Base-by-base conservation (phyloP, 1,140 invertebrate genomes). In the Xylocopa sonorina region DNA sequence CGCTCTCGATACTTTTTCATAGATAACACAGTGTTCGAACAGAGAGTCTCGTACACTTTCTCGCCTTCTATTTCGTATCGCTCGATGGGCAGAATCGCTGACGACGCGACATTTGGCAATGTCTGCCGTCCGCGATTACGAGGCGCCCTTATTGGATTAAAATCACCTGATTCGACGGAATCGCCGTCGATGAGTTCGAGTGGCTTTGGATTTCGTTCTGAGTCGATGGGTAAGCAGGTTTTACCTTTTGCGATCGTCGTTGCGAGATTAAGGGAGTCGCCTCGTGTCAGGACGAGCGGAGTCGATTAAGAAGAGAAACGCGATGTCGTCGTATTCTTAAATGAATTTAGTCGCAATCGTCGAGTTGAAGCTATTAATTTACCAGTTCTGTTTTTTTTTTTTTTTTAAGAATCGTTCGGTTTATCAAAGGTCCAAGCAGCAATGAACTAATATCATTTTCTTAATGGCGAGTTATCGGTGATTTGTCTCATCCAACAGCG, bases 221-320 rank as follows among this genome's bases (percentile, higher is more conserved):
- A 43, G 60, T 74, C 60, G 63, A 67, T 29, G 32, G n/a, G 29
- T 78, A 41, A 38, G n/a, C 24, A 34, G 32, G 14, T 69, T 38
- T 32, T 18, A 32, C 14, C 21, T 53, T 69, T 55, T 34, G n/a
- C 50, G n/a, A 21, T 24, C 18, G 16, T 21, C 55, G 62, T 51
- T 43, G 80, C 41, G 50, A 51, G 27, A 24, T 55, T n/a, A 5
- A 18, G 21, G 27, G 9, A 53, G 12, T 38, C n/a, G n/a, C n/a
- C 27, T 32, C 12, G 21, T 9, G 50, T 16, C 50, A n/a, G 41
- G 41, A 55, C 50, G n/a, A 38, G 3, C 16, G 50, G 55, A 55
- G 24, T 50, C 14, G 6, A 68, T 69, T 55, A 27, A 51, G n/a
- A 34, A 29, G 2, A 29, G 6, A 34, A 34, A 3, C n/a, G 21